These are phyloP conservation scores for Anastrepha ludens DNA, from an alignment of 1,140 invertebrate species.

Conservation along the genomic window DNA sequence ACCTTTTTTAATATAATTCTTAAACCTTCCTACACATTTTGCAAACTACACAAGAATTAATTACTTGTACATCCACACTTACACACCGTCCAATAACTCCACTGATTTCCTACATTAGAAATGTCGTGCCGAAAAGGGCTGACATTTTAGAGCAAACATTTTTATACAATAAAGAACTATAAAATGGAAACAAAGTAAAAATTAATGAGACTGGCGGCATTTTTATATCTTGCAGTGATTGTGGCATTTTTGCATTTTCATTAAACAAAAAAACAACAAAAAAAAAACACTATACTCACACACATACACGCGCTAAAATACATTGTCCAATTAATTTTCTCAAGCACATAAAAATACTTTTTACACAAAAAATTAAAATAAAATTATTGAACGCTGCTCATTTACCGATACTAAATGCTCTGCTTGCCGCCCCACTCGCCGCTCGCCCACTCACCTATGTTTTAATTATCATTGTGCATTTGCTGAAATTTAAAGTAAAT, in stretches of 20 bases:
- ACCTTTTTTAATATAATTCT: too few species aligned
- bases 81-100: neutral
- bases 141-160: too few species aligned
- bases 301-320: constrained; percentile 28
- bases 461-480: constrained; percentile 22
- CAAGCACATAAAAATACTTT: constrained; percentile 3
- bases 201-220: constrained; percentile 19
- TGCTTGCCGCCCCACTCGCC: constrained; percentile 38
- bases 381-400: neutral
- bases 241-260: constrained; percentile 39
- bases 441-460: constrained; percentile 4
- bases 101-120: neutral
- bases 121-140: neutral
- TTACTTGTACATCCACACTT: neutral
- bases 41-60: neutral
- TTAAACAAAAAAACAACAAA: neutral
- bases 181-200: neutral
- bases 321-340: neutral
- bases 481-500: constrained; percentile 44
- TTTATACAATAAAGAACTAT: too few species aligned
- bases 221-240: constrained; percentile 36
- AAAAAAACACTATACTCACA: neutral
- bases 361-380: neutral
- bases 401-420: constrained; percentile 37
- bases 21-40: neutral